Percentiles rank a stretch among this genome's conserved stretches.
Conservation (phyloP, 2,797 vertebrate genomes). For the Pseudomugil gertrudae region DNA sequence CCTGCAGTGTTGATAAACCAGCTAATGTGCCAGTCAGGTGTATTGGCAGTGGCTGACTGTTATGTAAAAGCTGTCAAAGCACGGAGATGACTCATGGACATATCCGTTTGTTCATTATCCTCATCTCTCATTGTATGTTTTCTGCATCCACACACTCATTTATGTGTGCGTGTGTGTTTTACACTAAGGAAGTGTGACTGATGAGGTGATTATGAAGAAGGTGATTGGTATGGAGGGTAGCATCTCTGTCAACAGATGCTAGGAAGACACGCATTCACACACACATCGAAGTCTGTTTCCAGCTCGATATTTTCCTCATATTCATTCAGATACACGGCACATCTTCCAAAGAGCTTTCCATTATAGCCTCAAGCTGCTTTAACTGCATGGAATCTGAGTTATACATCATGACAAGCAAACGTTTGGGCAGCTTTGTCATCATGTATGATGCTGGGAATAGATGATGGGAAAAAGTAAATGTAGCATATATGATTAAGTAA, state of each 20-base stretch:
- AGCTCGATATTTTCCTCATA: no score
- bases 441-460: no score
- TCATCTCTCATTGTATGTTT: not conserved
- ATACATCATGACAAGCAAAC: no score
- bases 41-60: slow-evolving; percentile 15
- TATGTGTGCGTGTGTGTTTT: slow-evolving; percentile 1
- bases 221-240: slow-evolving; percentile 35
- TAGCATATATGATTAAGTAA: no score
- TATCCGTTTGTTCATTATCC: slow-evolving; percentile 12
- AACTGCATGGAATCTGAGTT: no score
- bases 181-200: slow-evolving; percentile 38
- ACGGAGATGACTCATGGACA: slow-evolving; percentile 15
- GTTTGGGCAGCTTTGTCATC: no score
- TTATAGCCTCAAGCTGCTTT: no score
- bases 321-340: no score
- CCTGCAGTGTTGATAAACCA: slow-evolving; percentile 28
- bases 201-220: slow-evolving; percentile 51
- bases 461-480: no score
- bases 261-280: slow-evolving; percentile 12
- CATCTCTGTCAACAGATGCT: slow-evolving; percentile 44
- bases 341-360: no score
- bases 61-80: slow-evolving; percentile 16
- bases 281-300: no score
- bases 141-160: no score
- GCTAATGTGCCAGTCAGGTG: slow-evolving; percentile 19